Percentiles rank a stretch among this genome's conserved stretches.
phyloP scores from a whole-genome alignment of 2,797 vertebrate genomes.

The Scomberomorus guttatus region DNA sequence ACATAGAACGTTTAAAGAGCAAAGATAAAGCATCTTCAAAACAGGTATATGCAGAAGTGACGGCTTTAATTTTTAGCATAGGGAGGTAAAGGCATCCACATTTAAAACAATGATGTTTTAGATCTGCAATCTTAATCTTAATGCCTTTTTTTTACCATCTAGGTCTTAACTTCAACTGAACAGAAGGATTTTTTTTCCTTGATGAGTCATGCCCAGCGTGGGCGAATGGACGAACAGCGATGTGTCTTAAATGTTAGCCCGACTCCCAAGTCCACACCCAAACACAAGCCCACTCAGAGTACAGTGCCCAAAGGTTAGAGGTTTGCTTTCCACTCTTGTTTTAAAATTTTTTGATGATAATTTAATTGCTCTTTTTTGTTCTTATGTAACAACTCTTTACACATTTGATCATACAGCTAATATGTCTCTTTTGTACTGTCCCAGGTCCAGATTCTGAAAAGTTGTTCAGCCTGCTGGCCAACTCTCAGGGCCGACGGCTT shows the following conservation, averaged over 20 bases:
- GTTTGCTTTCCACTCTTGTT: neutral
- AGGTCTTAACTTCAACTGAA: constrained; percentile 65
- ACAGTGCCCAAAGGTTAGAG: constrained; percentile 63
- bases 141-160: neutral
- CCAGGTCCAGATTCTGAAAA: constrained; percentile 67
- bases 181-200: constrained; percentile 86
- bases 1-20: constrained; percentile 45
- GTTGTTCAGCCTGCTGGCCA: constrained; percentile 87
- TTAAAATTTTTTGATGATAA: too few relatives aligned
- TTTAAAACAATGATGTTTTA: neutral
- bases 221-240: constrained; percentile 88
- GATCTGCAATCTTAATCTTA: neutral
- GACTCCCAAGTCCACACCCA: constrained; percentile 50
- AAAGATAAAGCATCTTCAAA: constrained; percentile 58
- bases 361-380: too few relatives aligned
- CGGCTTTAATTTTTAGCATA: neutral
- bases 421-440: neutral
- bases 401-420: neutral
- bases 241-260: constrained; percentile 76
- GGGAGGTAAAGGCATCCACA: too few relatives aligned
- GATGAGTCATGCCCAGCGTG: constrained; percentile 83
- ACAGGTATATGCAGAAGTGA: constrained; percentile 49
- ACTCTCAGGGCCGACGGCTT: constrained; percentile 87
- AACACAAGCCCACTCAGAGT: constrained; percentile 49
- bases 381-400: neutral